Conservation (phyloP, 2,797 vertebrate genomes). For the Melanotaenia pygmaea region DNA sequence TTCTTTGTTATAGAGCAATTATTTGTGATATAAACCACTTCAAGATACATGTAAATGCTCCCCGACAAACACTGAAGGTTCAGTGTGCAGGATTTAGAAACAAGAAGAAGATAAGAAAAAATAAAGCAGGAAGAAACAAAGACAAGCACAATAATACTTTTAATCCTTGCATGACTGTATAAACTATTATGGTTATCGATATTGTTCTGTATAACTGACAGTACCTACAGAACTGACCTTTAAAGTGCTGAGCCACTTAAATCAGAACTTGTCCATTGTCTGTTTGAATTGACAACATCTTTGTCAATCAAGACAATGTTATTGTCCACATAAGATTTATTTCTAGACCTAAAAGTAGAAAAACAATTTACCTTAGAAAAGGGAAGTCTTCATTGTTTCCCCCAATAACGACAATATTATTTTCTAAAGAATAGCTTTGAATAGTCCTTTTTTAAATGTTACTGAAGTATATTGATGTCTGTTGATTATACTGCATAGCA, state of each 20-base stretch:
- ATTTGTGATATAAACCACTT: background rate
- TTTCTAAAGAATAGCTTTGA: background rate
- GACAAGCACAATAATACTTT: background rate
- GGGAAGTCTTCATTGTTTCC: background rate
- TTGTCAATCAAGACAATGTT: too few relatives aligned
- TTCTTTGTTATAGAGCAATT: background rate
- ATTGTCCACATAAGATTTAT: background rate
- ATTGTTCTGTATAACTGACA: background rate
- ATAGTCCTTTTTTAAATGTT: background rate
- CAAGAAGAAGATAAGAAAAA: background rate
- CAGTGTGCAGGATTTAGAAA: background rate
- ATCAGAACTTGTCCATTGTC: background rate
- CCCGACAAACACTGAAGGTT: background rate
- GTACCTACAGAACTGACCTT: background rate
- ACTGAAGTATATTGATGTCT: background rate
- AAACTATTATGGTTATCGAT: background rate
- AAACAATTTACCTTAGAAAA: too few relatives aligned
- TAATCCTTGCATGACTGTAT: background rate
- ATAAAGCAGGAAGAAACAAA: background rate
- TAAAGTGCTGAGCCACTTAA: background rate
- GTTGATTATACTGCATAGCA: background rate
- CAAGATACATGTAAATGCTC: background rate
- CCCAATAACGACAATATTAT: background rate
- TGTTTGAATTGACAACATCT: background rate
- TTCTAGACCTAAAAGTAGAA: background rate